Evolutionary conservation across 2,113 vertebrate species (phyloP).

Genomic region (Genyomyrus donnyi): DNA sequence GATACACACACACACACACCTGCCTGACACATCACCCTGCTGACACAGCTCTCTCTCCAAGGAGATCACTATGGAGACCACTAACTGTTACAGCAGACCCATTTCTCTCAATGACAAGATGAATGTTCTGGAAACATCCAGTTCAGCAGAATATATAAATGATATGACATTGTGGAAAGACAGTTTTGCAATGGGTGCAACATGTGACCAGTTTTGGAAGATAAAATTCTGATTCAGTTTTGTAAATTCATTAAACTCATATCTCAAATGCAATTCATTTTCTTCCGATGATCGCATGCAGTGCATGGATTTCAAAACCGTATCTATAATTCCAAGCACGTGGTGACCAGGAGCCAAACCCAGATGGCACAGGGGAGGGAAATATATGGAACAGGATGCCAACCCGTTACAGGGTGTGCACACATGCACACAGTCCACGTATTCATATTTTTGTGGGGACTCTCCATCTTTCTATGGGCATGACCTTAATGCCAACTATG

Average conservation of each 20-base stretch:
- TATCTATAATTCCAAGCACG: neutral
- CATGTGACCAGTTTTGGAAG: neutral
- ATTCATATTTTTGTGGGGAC: neutral
- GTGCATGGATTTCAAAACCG: neutral
- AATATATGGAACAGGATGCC: neutral
- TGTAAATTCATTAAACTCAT: neutral
- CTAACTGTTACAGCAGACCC: neutral
- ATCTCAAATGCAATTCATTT: neutral
- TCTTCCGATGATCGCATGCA: neutral
- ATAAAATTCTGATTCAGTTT: neutral
- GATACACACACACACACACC: neutral
- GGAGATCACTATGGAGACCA: neutral
- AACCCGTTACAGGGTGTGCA: neutral
- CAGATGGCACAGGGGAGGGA: neutral
- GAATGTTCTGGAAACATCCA: neutral
- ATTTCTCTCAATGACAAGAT: neutral
- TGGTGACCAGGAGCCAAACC: neutral
- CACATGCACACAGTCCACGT: neutral
- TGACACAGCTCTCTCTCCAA: neutral
- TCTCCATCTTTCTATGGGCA: too few species aligned
- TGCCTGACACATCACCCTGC: neutral
- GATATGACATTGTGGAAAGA: neutral
- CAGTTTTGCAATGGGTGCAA: neutral
- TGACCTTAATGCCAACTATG: too few species aligned
- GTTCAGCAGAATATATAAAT: neutral